Conservation (phyloP, 2,888 invertebrate species). For the Cheilosia impressa region DNA sequence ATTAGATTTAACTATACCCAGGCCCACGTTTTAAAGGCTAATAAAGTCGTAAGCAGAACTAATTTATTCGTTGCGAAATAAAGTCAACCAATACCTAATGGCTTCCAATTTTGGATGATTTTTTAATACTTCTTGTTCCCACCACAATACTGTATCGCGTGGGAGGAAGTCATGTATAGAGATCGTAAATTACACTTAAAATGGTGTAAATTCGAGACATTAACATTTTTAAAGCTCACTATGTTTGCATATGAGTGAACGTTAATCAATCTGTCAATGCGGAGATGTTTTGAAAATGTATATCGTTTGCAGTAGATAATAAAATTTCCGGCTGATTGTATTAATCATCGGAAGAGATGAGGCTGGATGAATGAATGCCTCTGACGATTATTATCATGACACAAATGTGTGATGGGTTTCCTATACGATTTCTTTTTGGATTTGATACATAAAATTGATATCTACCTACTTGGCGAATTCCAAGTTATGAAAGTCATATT, state of each 20-base stretch:
- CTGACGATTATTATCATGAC: background rate
- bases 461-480: background rate
- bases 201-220: background rate
- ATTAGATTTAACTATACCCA: background rate
- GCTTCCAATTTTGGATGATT: background rate
- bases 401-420: background rate
- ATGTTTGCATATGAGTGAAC: background rate
- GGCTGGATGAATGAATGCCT: background rate
- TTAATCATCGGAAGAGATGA: background rate
- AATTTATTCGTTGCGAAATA: slow-evolving; percentile 8
- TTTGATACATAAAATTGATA: background rate
- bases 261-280: background rate
- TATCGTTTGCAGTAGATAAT: background rate
- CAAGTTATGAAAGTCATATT: background rate
- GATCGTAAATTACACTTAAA: background rate
- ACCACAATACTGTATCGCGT: background rate
- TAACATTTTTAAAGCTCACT: background rate
- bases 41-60: slow-evolving; percentile 7
- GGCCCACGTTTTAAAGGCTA: background rate
- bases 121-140: background rate
- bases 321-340: background rate
- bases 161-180: background rate
- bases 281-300: background rate
- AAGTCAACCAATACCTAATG: background rate
- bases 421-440: background rate